Evolutionary conservation across 2,113 vertebrate species (phyloP), one percentile per base, ranked within the genome.

Genomic region (Gasterosteus aculeatus): DNA sequence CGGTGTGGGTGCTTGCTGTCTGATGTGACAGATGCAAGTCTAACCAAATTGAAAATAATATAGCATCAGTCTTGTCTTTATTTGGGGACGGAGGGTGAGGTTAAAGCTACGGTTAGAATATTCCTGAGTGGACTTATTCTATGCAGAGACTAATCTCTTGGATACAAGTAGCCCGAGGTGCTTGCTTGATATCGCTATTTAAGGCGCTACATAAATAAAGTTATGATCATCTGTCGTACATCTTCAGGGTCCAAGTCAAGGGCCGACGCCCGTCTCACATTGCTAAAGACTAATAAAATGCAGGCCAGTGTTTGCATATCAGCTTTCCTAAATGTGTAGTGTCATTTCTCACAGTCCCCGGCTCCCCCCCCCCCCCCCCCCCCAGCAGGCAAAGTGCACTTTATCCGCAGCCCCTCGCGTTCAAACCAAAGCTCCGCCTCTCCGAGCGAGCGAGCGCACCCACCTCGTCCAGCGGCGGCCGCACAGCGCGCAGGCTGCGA

Each of bases 381-480:
- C 79, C 64, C 85, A 67, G 57, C 80, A 68, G 80, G 80, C 74
- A 78, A 72, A 59, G 42, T 84, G 75, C 56, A 88, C 75, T 93
- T 94, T 93, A 78, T 67, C 83, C 77, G 67, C 74, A 88, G 84
- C 86, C 93, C 93, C 91, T 94, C 85, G 77, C 8, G 85, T 79
- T 82, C 26, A 82, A 87, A 87, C 18, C 35, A 64, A 84, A 78
- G 86, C 93, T 77, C 93, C 94, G 91, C 94, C 94, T 86, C 85
- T 92, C 87, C 88, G 7, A 38, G 35, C 35, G 35, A 78, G 61
- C 89, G 54, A 92, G 80, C 76, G 69, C 85, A 85, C 89, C 86
- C 91, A 91, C 88, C 90, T 81, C 72, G 79, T 86, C 85, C 89
- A 59, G 31, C 78, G 73, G 59, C 83, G 29, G 35, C 76, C 35